These are phyloP conservation scores for Bettongia penicillata DNA, from an alignment of 2,113 vertebrate species.

Conservation along the genomic window DNA sequence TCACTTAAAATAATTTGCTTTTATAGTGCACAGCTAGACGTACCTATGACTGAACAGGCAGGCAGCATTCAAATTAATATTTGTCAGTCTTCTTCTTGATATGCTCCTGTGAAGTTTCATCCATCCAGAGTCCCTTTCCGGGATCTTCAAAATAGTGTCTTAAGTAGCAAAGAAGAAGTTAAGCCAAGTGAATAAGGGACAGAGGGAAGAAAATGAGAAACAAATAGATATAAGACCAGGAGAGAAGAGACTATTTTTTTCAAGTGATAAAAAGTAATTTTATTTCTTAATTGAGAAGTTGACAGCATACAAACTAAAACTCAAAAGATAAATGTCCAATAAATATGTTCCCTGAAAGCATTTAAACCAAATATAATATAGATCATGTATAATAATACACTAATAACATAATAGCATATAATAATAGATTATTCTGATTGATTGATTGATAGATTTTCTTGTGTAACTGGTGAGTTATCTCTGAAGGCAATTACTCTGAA, in stretches of 20 bases:
- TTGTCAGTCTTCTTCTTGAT: not conserved
- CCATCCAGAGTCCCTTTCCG: not conserved
- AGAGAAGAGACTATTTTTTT: not conserved
- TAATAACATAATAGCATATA: too few species aligned
- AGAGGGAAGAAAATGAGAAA: constrained; percentile 28
- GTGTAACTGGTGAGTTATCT: constrained; percentile 32
- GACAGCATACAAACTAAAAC: not conserved
- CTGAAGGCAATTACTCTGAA: constrained; percentile 13
- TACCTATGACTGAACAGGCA: not conserved
- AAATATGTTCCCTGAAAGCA: not conserved
- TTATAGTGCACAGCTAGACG: not conserved
- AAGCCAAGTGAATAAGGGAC: constrained; percentile 6
- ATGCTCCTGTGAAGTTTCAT: not conserved
- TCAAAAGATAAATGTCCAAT: not conserved
- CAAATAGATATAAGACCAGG: constrained; percentile 24
- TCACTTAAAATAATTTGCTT: not conserved
- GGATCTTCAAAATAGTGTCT: not conserved
- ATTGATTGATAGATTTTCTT: constrained; percentile 18
- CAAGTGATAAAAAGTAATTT: not conserved
- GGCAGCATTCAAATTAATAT: not conserved
- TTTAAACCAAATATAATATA: not conserved
- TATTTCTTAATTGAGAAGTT: not conserved
- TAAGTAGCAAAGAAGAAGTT: not conserved
- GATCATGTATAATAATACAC: too few species aligned
- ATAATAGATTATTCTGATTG: too few species aligned